Percentiles rank a stretch among this genome's conserved stretches.
Evolutionary conservation across 1,140 invertebrate species (phyloP).

Genomic region (Microplitis demolitor): DNA sequence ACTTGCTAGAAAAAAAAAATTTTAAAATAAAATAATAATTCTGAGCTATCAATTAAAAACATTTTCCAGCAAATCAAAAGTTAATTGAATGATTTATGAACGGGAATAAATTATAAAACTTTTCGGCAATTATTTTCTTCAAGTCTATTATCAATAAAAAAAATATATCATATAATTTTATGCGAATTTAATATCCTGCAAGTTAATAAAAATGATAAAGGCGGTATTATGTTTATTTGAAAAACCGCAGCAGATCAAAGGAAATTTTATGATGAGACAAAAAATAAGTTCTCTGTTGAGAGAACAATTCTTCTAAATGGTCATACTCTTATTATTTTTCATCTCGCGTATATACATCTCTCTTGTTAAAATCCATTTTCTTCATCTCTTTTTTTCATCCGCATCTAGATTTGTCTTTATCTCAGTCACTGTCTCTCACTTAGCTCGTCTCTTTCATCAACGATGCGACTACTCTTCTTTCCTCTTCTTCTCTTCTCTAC

Average conservation of each 20-base stretch:
- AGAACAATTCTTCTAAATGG: no score
- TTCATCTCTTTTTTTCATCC: background rate
- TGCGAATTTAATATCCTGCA: no score
- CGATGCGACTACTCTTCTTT: background rate
- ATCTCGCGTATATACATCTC: background rate
- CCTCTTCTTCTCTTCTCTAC: no score
- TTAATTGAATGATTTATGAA: background rate
- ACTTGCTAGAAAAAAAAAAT: background rate
- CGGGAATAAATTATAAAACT: background rate
- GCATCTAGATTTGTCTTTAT: background rate
- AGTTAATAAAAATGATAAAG: no score
- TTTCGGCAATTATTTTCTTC: background rate
- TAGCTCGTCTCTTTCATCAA: slow-evolving; percentile 3
- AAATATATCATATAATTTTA: no score
- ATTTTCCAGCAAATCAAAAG: background rate
- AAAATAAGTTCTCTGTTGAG: no score
- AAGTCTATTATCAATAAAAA: no score
- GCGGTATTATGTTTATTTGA: no score
- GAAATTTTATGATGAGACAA: no score
- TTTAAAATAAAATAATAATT: background rate
- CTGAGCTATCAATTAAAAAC: background rate
- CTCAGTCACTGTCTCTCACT: background rate
- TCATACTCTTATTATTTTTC: no score
- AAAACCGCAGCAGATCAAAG: no score
- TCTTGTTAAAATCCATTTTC: background rate